Evolutionary conservation across 2,113 vertebrate species (phyloP), one percentile per base, ranked within the genome.

Genomic region (Phoenicopterus ruber): DNA sequence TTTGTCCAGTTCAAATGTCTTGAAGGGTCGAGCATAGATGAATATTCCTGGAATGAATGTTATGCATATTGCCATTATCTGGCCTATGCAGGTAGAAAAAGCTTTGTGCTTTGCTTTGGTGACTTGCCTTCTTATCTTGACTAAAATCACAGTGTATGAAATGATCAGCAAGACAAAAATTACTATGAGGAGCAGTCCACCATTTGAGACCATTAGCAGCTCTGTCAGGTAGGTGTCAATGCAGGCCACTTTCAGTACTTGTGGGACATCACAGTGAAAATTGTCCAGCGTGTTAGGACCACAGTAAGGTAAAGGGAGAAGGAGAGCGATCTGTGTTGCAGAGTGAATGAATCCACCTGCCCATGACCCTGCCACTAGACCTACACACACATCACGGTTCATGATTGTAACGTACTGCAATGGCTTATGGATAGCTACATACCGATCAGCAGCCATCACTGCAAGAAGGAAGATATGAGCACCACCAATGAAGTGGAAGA

Each of bases 31-130:
- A 54, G 82, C 86, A 58, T 90, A 92, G 79, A 95, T 49, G 40
- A 89, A 72, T 88, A 77, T 92, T 52, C 57, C 76, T 71, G 81
- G 70, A 28, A 92, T 69, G 73, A 92, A 95, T 38, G 83, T 95
- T 49, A 92, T 55, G 17, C 70, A 72, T 46, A 90, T 55, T 24
- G 79, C 47, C 47, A 58, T 65, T 29, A 95, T 62, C 59, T 92
- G 81, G 14, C 70, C 70, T 44, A 62, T 26, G n/a, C 86, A 94
- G 19, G 81, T 94, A 31, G 81, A 82, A 28, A 92, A 58, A 50
- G 52, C 86, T 61, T 95, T 92, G 58, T 67, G 52, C 34, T 72
- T 92, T 28, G 46, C 81, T 82, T 78, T 2, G 3, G 58, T 82
- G 34, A 86, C 47, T 58, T 90, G 86, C 13, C 17, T 72, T 62